Base-by-base conservation (phyloP, 37 sponge, comb jelly and placozoan genomes). In the Mnemiopsis leidyi region DNA sequence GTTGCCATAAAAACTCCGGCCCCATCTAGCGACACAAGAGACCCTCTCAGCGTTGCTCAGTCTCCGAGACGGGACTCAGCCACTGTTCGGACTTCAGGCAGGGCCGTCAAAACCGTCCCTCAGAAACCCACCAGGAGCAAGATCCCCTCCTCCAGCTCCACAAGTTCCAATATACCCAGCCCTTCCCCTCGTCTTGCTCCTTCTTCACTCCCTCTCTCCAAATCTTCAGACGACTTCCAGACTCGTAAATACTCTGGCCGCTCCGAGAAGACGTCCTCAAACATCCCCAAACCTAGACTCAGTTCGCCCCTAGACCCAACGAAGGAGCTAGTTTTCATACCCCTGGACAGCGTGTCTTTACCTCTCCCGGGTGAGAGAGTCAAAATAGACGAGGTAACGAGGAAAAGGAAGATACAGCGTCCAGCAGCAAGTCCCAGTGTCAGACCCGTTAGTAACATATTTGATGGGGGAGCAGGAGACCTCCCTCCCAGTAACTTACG, bases 361-460 rank as follows among this genome's bases (percentile, higher is more conserved):
- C 90, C 90, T 16, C 23, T 85, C 0, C 30, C n/a, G 20, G 24
- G 0, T 21, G 48, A 85, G n/a, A 85, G 39, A 39, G 23, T 38
- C 21, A 38, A 38, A 3, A 85, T 85, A 28, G 90, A 85, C 39
- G 61, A 85, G 2, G 48, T 85, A 2, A 28, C 13, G 24, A n/a
- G 90, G 61, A 85, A 85, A 40, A 40, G 90, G 29, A 38, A 26
- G 61, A 85, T 85, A 9, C 61, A 85, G 61, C 90, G 90, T 0
- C 61, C 61, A 48, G 13, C 9, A 18, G 61, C 9, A 13, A n/a
- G n/a, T n/a, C n/a, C n/a, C n/a, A n/a, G n/a, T n/a, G n/a, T n/a
- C n/a, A n/a, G n/a, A n/a, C 82, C 82, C 38, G 90, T 85, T 61
- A 85, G 90, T 33, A 85, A 85, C 39, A 85, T 85, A 13, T 85